A percentile compares a stretch with the other conserved stretches of the same genome.
Evolutionary conservation across 2,888 invertebrate species (phyloP).

Genomic region (Pycnomerus fuliginosus): DNA sequence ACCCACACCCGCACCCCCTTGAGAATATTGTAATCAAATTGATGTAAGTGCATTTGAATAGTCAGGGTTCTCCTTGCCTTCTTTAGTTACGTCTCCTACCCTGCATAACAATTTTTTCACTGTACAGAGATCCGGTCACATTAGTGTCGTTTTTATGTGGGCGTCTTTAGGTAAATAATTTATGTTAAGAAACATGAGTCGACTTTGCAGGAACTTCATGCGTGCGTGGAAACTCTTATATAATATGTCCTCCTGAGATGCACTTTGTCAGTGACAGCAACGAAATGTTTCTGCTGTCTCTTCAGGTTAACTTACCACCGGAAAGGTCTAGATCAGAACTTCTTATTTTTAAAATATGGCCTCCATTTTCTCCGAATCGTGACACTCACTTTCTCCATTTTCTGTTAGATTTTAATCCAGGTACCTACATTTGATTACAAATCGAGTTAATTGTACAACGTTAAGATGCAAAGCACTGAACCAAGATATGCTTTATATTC

Average conservation of each 20-base stretch:
- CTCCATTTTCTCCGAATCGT: conserved; percentile 14
- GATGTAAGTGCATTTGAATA: conserved; percentile 19
- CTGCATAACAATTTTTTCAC: conserved; percentile 6
- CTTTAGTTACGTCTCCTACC: conserved; percentile 5
- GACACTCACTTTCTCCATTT: neutral
- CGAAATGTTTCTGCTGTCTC: conserved; percentile 34
- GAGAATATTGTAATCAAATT: conserved; percentile 16
- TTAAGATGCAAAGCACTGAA: conserved; percentile 19
- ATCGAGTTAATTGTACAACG: conserved; percentile 14
- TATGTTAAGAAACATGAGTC: conserved; percentile 17
- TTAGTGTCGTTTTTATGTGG: conserved; percentile 7
- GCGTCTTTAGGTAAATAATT: conserved; percentile 18
- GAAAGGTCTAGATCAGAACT: conserved; percentile 28
- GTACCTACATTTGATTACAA: conserved; percentile 5
- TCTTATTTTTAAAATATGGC: conserved; percentile 31
- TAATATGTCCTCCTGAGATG: conserved; percentile 24
- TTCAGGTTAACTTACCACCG: conserved; percentile 31
- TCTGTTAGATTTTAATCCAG: too few relatives aligned
- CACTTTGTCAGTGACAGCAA: conserved; percentile 34
- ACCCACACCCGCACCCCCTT: too few relatives aligned
- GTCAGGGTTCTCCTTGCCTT: conserved; percentile 6
- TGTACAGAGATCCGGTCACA: conserved; percentile 10
- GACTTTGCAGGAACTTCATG: conserved; percentile 12
- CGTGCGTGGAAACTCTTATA: conserved; percentile 11
- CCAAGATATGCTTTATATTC: conserved; percentile 14